These are phyloP conservation scores for Poeciliopsis prolifica DNA, from an alignment of 2,113 vertebrate species.

Conservation along the genomic window DNA sequence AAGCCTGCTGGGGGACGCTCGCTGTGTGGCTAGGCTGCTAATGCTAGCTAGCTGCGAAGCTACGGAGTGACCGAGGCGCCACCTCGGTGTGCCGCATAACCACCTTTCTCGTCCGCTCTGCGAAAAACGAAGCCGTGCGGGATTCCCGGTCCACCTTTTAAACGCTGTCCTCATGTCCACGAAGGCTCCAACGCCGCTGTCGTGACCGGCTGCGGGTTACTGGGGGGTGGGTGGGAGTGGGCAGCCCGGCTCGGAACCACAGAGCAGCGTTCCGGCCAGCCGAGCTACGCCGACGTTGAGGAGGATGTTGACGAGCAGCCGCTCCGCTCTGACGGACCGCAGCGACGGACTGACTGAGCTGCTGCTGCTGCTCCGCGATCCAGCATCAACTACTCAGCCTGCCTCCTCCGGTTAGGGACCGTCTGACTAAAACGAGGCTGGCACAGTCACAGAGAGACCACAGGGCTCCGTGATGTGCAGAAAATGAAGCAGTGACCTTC, in stretches of 20 bases:
- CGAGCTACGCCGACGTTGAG: conserved; percentile 24
- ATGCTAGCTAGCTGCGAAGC: conserved; percentile 35
- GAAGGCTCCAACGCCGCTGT: background rate
- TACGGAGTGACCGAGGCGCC: conserved; percentile 46
- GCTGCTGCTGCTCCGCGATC: conserved; percentile 36
- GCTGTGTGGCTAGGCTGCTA: conserved; percentile 48
- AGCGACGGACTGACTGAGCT: conserved; percentile 50
- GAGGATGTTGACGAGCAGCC: conserved; percentile 29
- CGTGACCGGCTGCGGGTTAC: background rate
- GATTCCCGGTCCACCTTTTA: conserved; percentile 36
- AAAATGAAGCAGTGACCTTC: background rate
- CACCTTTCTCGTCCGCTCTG: conserved; percentile 63
- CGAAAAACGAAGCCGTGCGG: conserved; percentile 46
- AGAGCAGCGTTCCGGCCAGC: conserved; percentile 14
- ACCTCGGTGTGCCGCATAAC: conserved; percentile 64
- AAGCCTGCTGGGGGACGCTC: conserved; percentile 35
- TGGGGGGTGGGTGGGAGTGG: no score
- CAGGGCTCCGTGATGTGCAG: background rate
- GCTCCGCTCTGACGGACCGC: conserved; percentile 54
- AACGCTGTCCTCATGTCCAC: conserved; percentile 58
- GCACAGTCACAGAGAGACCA: background rate
- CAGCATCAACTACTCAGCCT: conserved; percentile 61
- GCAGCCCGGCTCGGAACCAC: conserved; percentile 16
- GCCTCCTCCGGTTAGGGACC: conserved; percentile 62
- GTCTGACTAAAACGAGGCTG: conserved; percentile 41